phyloP scores from a whole-genome alignment of 2,113 vertebrate species.

The Phainopepla nitens region DNA sequence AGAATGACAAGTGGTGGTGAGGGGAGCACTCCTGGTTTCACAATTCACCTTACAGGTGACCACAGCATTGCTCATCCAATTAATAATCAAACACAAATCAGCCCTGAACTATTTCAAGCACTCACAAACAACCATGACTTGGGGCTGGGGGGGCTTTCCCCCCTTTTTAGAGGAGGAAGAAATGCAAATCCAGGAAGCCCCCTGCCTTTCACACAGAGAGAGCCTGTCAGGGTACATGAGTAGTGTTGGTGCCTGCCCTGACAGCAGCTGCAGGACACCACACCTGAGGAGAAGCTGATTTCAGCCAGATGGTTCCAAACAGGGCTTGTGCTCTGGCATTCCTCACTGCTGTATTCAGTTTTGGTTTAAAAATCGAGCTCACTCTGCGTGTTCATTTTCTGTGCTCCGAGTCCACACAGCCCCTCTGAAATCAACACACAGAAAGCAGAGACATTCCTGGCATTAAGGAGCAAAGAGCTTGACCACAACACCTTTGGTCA shows the following conservation, averaged over 20 bases:
- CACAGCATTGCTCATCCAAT: neutral
- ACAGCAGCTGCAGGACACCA: neutral
- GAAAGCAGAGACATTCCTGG: neutral
- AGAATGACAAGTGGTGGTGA: neutral
- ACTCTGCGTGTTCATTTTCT: neutral
- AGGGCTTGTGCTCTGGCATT: neutral
- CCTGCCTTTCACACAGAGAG: neutral
- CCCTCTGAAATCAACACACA: neutral
- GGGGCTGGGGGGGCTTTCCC: neutral
- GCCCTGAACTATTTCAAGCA: neutral
- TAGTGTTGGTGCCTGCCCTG: neutral
- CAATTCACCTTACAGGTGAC: neutral
- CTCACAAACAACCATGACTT: neutral
- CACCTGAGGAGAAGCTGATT: neutral
- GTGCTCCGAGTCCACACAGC: neutral
- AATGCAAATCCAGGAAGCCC: neutral
- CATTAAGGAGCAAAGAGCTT: neutral
- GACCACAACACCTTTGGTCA: neutral
- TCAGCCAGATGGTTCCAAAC: neutral
- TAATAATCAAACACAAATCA: neutral
- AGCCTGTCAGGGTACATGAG: neutral
- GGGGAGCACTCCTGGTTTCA: neutral
- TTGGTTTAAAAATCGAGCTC: neutral
- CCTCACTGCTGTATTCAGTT: accelerated
- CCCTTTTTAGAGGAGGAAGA: neutral